Evolutionary conservation across 2,797 vertebrate species (phyloP).

Genomic region (Clarias platycephalus): DNA sequence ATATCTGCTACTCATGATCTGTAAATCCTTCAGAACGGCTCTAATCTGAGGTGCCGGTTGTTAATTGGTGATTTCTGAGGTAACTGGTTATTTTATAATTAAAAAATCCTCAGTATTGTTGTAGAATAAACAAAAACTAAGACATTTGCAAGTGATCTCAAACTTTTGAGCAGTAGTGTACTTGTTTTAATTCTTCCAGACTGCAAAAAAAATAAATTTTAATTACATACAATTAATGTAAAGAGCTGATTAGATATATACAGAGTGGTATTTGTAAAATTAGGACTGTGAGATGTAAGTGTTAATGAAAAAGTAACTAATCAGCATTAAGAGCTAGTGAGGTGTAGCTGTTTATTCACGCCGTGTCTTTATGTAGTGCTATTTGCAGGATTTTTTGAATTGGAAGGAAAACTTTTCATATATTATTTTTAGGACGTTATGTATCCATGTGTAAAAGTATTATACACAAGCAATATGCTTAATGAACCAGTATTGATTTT

Average conservation of each 20-base stretch:
- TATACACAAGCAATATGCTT: not conserved
- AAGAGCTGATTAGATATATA: not conserved
- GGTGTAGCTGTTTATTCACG: not conserved
- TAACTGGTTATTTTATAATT: too few species aligned
- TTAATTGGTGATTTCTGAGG: too few species aligned
- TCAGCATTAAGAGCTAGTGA: not conserved
- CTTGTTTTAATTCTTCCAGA: not conserved
- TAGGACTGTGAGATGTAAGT: not conserved
- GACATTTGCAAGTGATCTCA: too few species aligned
- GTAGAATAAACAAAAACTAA: too few species aligned
- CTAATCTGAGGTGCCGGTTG: too few species aligned
- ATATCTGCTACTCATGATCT: too few species aligned
- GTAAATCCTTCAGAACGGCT: too few species aligned
- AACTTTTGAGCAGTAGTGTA: too few species aligned
- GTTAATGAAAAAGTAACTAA: not conserved
- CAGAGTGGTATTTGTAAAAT: constrained; percentile 1
- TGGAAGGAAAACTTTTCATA: not conserved
- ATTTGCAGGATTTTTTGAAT: not conserved
- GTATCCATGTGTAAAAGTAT: not conserved
- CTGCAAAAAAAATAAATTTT: not conserved
- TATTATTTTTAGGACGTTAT: not conserved
- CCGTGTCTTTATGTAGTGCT: not conserved
- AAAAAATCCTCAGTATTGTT: too few species aligned
- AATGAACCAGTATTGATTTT: not conserved
- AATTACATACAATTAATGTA: not conserved